Conservation (phyloP, 2,113 vertebrate genomes). For the Poeciliopsis prolifica region DNA sequence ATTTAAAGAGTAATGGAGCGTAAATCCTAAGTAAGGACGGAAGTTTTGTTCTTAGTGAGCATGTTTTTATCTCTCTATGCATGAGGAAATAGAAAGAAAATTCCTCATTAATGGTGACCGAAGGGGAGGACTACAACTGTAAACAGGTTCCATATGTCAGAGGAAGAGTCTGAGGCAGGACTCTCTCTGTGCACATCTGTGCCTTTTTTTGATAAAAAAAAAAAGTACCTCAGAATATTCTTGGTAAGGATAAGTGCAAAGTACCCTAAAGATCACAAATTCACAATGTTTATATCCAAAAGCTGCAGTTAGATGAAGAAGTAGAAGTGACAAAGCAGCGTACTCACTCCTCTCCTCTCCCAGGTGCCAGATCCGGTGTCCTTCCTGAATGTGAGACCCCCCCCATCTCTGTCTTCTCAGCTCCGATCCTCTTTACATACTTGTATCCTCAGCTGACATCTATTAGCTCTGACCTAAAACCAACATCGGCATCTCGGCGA, state of each 20-base stretch:
- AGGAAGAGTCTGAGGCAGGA: slow-evolving; percentile 42
- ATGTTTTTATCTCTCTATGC: slow-evolving; percentile 2
- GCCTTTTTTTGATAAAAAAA: slow-evolving; percentile 1
- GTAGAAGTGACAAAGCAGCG: slow-evolving; percentile 29
- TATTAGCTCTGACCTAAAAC: slow-evolving; percentile 49
- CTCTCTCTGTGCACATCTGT: slow-evolving; percentile 38
- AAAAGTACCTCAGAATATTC: background rate
- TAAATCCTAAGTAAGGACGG: slow-evolving; percentile 11
- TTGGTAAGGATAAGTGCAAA: background rate
- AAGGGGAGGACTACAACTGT: slow-evolving; percentile 50
- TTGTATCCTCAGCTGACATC: slow-evolving; percentile 52
- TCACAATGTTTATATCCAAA: background rate
- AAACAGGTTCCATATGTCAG: slow-evolving; percentile 70
- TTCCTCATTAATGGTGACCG: slow-evolving; percentile 67
- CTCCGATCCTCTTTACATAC: slow-evolving; percentile 36
- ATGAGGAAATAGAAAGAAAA: slow-evolving; percentile 41
- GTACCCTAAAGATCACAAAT: background rate
- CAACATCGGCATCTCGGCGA: slow-evolving; percentile 31
- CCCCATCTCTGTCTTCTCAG: slow-evolving; percentile 40
- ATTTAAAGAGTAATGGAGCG: background rate
- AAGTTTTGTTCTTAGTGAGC: slow-evolving; percentile 2
- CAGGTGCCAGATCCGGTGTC: slow-evolving; percentile 42
- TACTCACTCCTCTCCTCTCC: slow-evolving; percentile 65
- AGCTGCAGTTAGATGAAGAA: background rate
- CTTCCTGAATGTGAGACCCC: slow-evolving; percentile 50